Conservation (phyloP, 2,888 invertebrate species). For the Rhingia campestris region DNA sequence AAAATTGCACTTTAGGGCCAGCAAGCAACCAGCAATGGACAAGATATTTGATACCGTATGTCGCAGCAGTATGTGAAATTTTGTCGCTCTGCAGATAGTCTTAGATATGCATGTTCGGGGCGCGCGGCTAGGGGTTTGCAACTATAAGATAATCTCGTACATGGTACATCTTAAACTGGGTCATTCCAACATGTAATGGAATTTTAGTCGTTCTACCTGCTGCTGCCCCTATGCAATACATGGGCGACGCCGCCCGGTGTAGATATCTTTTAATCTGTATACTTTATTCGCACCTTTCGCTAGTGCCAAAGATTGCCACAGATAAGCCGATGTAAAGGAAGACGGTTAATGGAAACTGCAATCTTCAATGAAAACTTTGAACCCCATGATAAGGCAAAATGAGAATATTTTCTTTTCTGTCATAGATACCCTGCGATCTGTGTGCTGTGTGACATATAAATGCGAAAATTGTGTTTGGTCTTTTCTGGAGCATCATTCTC, state of each 20-base stretch:
- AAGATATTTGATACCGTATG: slow-evolving; percentile 61
- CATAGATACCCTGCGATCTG: slow-evolving; percentile 29
- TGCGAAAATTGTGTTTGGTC: slow-evolving; percentile 23
- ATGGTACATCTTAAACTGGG: slow-evolving; percentile 41
- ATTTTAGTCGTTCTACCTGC: slow-evolving; percentile 37
- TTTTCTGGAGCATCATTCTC: slow-evolving; percentile 1
- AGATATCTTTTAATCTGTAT: slow-evolving; percentile 32
- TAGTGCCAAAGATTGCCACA: slow-evolving; percentile 39
- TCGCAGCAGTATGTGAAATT: slow-evolving; percentile 29
- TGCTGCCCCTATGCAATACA: slow-evolving; percentile 10
- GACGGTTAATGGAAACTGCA: neutral
- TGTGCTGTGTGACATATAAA: slow-evolving; percentile 16
- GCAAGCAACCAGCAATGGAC: slow-evolving; percentile 21
- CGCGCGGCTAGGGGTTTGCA: slow-evolving; percentile 28
- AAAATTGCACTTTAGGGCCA: slow-evolving; percentile 66
- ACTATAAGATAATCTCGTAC: slow-evolving; percentile 47
- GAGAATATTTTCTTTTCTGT: slow-evolving; percentile 10
- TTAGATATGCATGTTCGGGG: neutral
- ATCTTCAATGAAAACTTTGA: slow-evolving; percentile 11
- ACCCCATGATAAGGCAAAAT: slow-evolving; percentile 17
- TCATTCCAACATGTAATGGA: slow-evolving; percentile 48
- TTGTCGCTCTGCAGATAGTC: slow-evolving; percentile 13
- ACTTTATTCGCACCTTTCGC: slow-evolving; percentile 46
- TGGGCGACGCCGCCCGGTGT: slow-evolving; percentile 8
- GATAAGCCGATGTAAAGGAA: slow-evolving; percentile 1